Percentiles rank a stretch among this genome's conserved stretches.
phyloP scores from a whole-genome alignment of 64 coral and sea anemone genomes.

The Trachythela sp. region DNA sequence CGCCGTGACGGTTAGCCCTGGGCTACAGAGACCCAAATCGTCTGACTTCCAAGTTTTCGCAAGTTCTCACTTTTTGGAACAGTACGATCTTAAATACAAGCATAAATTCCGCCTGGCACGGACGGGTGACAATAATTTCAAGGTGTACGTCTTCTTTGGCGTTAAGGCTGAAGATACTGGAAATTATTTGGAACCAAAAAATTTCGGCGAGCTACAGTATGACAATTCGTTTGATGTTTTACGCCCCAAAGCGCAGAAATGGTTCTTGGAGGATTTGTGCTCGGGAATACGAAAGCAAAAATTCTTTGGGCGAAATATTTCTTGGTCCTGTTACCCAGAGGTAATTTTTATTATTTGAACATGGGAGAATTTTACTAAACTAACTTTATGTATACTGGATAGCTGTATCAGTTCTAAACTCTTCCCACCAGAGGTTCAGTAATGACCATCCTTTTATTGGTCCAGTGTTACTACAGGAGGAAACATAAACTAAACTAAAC shows the following conservation, averaged over 20 bases:
- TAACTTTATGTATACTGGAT: too few relatives aligned
- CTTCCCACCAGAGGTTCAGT: too few relatives aligned
- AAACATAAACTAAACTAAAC: too few relatives aligned
- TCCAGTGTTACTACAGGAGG: too few relatives aligned
- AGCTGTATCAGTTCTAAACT: too few relatives aligned
- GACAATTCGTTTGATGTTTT: constrained; percentile 71
- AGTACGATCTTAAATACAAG: constrained; percentile 22
- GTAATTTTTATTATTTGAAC: too few relatives aligned
- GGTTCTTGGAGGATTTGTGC: constrained; percentile 69
- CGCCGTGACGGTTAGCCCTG: not conserved
- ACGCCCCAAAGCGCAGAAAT: constrained; percentile 54
- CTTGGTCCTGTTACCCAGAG: not conserved
- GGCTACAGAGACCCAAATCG: not conserved
- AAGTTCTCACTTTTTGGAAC: constrained; percentile 10
- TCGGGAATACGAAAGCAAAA: constrained; percentile 61
- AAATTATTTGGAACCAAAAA: constrained; percentile 64
- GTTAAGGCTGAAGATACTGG: constrained; percentile 62
- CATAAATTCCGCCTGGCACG: constrained; percentile 27
- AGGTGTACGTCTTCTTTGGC: constrained; percentile 73
- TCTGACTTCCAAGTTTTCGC: constrained; percentile 30
- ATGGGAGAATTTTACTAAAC: too few relatives aligned
- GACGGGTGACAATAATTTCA: constrained; percentile 58
- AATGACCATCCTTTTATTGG: too few relatives aligned
- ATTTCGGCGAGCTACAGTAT: constrained; percentile 68
- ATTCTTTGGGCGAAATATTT: constrained; percentile 37